phyloP scores from a whole-genome alignment of 2,888 invertebrate species.

The Chorisops tibialis region DNA sequence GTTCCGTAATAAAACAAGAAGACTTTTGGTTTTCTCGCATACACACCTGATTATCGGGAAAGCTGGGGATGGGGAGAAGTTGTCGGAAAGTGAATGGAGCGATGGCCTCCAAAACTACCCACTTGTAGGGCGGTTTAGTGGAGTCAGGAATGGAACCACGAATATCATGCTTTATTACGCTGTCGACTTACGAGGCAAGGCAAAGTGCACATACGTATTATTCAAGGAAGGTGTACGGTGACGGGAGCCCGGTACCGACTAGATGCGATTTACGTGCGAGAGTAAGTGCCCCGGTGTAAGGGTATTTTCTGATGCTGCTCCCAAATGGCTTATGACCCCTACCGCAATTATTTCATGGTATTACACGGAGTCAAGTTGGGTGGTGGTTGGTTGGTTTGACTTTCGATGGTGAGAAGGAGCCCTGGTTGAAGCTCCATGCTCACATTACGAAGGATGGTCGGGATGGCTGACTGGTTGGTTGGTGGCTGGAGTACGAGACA shows the following conservation, averaged over 20 bases:
- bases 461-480: not conserved
- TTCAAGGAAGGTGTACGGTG: too few relatives aligned
- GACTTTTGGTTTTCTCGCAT: slow-evolving; percentile 13
- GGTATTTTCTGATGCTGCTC: not conserved
- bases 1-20: slow-evolving; percentile 5
- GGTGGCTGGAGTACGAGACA: too few relatives aligned
- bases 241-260: too few relatives aligned
- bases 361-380: slow-evolving; percentile 14
- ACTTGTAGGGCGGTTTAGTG: not conserved
- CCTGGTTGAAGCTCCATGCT: too few relatives aligned
- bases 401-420: not conserved
- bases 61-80: not conserved
- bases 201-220: not conserved
- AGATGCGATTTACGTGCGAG: too few relatives aligned
- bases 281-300: too few relatives aligned
- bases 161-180: slow-evolving; percentile 16
- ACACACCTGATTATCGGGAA: slow-evolving; percentile 1
- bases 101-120: not conserved
- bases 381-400: not conserved
- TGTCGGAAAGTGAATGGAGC: too few relatives aligned
- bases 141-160: not conserved
- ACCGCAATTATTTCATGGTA: slow-evolving; percentile 27
- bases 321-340: slow-evolving; percentile 31
- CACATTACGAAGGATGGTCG: too few relatives aligned
- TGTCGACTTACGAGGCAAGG: too few relatives aligned